Evolutionary conservation across 2,888 invertebrate species (phyloP), one percentile per base, ranked within the genome.

Genomic region (Clivina fossor): DNA sequence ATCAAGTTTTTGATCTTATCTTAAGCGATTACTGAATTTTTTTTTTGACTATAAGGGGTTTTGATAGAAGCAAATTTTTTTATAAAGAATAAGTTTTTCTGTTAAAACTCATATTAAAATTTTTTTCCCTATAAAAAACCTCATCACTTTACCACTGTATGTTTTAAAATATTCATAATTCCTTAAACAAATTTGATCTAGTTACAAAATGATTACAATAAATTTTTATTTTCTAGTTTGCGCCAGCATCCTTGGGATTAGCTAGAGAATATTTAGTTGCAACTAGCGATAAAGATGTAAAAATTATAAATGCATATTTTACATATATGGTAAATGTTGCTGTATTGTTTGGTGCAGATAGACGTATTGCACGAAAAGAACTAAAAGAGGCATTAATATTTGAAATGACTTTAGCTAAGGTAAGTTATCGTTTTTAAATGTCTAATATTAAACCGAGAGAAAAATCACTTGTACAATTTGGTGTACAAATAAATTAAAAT

Each of bases 241-340:
- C 62, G 50, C 60, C 64, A 49, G 51, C 60, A 32, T 18, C 20
- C 7, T 59, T 65, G 16, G 63, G 62, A 19, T 26, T 64, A 38
- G 60, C 56, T 28, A 53, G 62, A 15, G 62, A 63, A 28, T 64
- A 58, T 57, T 50, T 65, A n/a, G 48, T 61, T 1, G 60, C 62
- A 41, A 62, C 63, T 8, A 16, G 24, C 11, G 28, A 28, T 16
- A 38, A 58, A 2, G 44, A 62, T 2, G 60, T 63, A 30, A 56
- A 49, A 24, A 24, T 62, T 15, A 63, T 64, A 1, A 37, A 60
- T 16, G 64, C 64, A 4, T 65, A 65, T 58, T 63, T 60, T 24
- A 61, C 65, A n/a, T 65, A 65, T 35, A 62, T 64, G 63, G 62
- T 63, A 11, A 65, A 67, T 47, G 54, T 66, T 8, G 64, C 65